A percentile compares a stretch with the other conserved stretches of the same genome.
Evolutionary conservation across 2,888 invertebrate genomes (phyloP).

Genomic region (Cyaniris semiargus): DNA sequence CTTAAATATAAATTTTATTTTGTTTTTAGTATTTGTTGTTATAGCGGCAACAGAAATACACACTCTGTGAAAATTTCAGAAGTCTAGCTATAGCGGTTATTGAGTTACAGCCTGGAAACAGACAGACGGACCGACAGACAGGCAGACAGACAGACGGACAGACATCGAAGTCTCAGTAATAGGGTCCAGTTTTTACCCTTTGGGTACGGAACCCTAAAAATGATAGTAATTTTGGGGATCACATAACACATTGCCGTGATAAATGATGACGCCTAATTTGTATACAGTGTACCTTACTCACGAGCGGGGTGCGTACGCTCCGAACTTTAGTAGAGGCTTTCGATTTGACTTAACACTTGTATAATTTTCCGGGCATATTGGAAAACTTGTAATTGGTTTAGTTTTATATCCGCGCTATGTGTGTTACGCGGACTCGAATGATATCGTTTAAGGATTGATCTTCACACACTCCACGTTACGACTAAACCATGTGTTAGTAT

Average conservation of each 20-base stretch:
- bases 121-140: no score
- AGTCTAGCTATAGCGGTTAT: no score
- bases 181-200: no score
- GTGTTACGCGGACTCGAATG: conserved; percentile 61
- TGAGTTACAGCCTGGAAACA: no score
- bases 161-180: no score
- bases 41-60: no score
- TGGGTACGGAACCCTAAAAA: no score
- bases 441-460: conserved; percentile 59
- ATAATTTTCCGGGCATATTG: conserved; percentile 73
- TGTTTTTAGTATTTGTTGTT: no score
- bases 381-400: conserved; percentile 78
- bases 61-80: no score
- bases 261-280: conserved; percentile 32
- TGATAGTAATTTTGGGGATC: conserved; percentile 29
- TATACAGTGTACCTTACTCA: conserved; percentile 23
- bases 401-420: conserved; percentile 70
- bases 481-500: background rate
- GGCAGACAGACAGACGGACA: no score
- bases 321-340: conserved; percentile 59
- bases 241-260: conserved; percentile 32
- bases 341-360: conserved; percentile 63
- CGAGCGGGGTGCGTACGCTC: conserved; percentile 42
- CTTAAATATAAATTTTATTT: no score
- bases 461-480: conserved; percentile 34